Evolutionary conservation across 2,888 invertebrate species (phyloP).

Genomic region (Heteromyza rotundicornis): DNA sequence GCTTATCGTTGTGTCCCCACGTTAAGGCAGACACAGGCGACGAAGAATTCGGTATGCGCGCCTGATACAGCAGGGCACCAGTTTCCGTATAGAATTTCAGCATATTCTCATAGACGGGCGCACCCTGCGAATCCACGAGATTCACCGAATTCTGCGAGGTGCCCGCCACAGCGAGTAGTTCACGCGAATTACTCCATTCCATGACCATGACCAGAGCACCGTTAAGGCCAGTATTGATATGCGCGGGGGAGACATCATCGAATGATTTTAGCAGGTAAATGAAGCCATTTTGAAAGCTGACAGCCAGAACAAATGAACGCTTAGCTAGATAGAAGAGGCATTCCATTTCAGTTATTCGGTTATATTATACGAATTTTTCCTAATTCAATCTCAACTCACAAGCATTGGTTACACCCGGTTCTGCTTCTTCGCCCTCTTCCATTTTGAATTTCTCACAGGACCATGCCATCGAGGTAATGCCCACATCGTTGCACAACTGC

Average conservation of each 20-base stretch:
- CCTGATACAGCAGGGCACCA: conserved; percentile 81
- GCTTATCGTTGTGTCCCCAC: conserved; percentile 97
- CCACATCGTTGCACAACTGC: conserved; percentile 84
- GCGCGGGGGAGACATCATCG: conserved; percentile 90
- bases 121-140: conserved; percentile 53
- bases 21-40: conserved; percentile 89
- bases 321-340: conserved; percentile 62
- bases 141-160: conserved; percentile 62
- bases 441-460: conserved; percentile 97
- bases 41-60: conserved; percentile 77
- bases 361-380: too few relatives aligned
- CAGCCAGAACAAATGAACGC: conserved; percentile 80
- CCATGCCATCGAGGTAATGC: conserved; percentile 93
- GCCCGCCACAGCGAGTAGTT: conserved; percentile 90
- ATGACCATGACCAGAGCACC: conserved; percentile 80
- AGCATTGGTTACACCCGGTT: conserved; percentile 67
- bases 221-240: conserved; percentile 78
- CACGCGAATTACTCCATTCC: conserved; percentile 97
- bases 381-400: conserved; percentile 41
- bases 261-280: conserved; percentile 88
- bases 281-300: conserved; percentile 87
- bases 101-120: conserved; percentile 75
- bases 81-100: conserved; percentile 91
- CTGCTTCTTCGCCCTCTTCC: conserved; percentile 87
- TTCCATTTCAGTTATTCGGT: too few relatives aligned